Evolutionary conservation across 2,888 invertebrate species (phyloP).

Genomic region (Globia sparganii): DNA sequence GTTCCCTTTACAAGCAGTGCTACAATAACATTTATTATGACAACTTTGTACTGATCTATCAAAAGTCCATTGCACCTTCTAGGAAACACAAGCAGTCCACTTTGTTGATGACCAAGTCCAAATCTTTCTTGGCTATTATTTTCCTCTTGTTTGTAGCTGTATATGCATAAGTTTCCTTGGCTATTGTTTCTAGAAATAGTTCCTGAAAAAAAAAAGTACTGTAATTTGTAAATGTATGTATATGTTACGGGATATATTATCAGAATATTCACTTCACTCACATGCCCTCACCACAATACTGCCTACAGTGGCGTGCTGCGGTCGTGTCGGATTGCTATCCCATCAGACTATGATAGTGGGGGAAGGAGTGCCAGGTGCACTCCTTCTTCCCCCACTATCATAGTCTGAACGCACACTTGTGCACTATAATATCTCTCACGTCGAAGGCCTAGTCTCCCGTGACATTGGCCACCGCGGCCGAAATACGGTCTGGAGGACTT

Average conservation of each 20-base stretch:
- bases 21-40: background rate
- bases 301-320: too few species aligned
- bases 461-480: too few species aligned
- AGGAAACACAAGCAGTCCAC: constrained; percentile 95
- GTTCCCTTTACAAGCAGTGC: background rate
- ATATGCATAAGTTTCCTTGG: constrained; percentile 94
- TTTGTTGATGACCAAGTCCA: constrained; percentile 94
- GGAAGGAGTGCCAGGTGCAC: too few species aligned
- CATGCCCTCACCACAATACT: background rate
- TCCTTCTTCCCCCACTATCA: too few species aligned
- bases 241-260: too few species aligned
- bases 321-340: too few species aligned
- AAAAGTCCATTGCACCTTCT: constrained; percentile 94
- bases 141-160: constrained; percentile 95
- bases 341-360: too few species aligned
- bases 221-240: background rate
- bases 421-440: too few species aligned
- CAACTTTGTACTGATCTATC: background rate
- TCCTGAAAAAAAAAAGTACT: constrained; percentile 91
- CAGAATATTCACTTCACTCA: background rate
- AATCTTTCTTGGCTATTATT: constrained; percentile 95
- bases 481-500: too few species aligned
- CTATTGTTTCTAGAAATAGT: constrained; percentile 95
- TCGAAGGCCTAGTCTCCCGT: too few species aligned
- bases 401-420: too few species aligned